Percentiles rank a stretch among this genome's conserved stretches.
phyloP scores from a whole-genome alignment of 2,888 invertebrate genomes.

The Napeogenes inachia region DNA sequence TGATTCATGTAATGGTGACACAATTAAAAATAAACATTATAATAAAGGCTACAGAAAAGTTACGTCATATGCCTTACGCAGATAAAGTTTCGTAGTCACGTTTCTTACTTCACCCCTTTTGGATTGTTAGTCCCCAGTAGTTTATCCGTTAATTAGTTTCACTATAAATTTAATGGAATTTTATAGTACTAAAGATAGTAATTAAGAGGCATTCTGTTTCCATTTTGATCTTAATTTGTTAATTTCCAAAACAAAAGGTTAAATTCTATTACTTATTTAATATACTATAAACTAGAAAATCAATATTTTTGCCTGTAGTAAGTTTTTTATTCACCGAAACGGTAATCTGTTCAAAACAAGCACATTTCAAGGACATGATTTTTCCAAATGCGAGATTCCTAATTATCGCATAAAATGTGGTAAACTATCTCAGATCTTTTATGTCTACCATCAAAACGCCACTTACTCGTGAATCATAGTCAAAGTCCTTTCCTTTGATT shows the following conservation, averaged over 20 bases:
- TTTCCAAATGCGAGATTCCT: no score
- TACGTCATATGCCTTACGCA: neutral
- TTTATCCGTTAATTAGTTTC: constrained; percentile 30
- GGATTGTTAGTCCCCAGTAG: constrained; percentile 26
- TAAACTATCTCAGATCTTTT: no score
- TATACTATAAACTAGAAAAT: no score
- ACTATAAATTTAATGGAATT: constrained; percentile 32
- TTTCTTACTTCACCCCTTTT: constrained; percentile 19
- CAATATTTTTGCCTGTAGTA: no score
- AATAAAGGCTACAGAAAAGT: constrained; percentile 1
- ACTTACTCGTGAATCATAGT: no score
- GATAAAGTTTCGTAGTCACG: constrained; percentile 5
- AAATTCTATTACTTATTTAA: constrained; percentile 19
- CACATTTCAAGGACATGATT: neutral
- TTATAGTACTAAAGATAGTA: constrained; percentile 29
- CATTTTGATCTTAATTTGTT: constrained; percentile 26
- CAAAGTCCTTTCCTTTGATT: no score
- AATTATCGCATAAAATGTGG: no score
- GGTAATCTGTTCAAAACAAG: no score
- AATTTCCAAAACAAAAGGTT: constrained; percentile 14
- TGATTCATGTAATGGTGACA: neutral
- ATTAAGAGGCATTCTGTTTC: constrained; percentile 30
- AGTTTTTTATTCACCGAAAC: no score
- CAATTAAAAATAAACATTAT: neutral
- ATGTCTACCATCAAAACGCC: no score